Percentiles rank a stretch among this genome's conserved stretches.
Conservation (phyloP, 2,888 invertebrate species). For the Pseudococcus longispinus region DNA sequence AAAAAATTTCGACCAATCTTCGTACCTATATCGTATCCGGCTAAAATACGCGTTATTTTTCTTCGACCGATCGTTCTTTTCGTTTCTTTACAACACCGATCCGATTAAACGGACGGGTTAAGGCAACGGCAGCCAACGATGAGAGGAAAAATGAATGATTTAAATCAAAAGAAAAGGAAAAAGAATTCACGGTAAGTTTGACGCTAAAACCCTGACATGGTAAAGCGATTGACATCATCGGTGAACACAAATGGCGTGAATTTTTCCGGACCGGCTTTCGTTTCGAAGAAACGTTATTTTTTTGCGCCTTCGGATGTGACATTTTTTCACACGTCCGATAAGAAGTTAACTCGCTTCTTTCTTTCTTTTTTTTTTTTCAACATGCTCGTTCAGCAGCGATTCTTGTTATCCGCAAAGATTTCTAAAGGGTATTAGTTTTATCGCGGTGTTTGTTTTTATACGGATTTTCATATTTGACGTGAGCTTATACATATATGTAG, state of each 20-base stretch:
- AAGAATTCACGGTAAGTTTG: constrained; percentile 28
- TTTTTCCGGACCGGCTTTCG: constrained; percentile 13
- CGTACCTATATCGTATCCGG: background rate
- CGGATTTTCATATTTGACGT: constrained; percentile 20
- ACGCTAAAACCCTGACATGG: constrained; percentile 14
- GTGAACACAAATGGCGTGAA: constrained; percentile 23
- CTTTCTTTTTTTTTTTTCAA: background rate
- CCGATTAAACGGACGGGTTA: background rate
- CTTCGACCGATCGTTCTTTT: background rate
- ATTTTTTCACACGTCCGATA: constrained; percentile 31
- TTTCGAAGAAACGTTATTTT: constrained; percentile 2
- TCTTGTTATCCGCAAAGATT: constrained; percentile 24
- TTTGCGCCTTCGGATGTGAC: constrained; percentile 21
- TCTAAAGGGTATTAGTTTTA: constrained; percentile 11
- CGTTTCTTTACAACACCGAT: background rate
- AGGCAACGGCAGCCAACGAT: background rate
- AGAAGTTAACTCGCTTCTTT: constrained; percentile 2
- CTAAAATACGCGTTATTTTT: background rate
- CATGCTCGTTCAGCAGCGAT: background rate
- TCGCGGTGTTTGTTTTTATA: constrained; percentile 8
- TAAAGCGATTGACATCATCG: constrained; percentile 23
- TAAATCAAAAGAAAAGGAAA: constrained; percentile 18
- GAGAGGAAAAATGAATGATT: constrained; percentile 23
- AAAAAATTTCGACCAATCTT: background rate
- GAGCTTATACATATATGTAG: background rate